Base-by-base conservation (phyloP, 2,888 invertebrate genomes). In the Eudemis profundana region DNA sequence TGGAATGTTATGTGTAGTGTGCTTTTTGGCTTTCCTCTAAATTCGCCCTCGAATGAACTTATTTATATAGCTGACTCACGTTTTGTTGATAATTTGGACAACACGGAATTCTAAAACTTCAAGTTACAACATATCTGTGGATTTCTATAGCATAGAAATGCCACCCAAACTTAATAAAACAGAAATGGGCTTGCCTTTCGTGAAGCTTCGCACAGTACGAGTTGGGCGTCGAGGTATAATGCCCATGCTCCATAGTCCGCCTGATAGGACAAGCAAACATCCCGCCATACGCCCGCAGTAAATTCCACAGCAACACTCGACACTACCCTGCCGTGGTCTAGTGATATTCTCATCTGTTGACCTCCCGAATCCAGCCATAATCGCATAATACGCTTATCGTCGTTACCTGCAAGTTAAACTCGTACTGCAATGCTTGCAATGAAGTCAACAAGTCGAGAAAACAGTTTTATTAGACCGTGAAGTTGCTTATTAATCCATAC, bases 231-330 rank as follows among this genome's bases (percentile, higher is more conserved):
- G 40, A 95, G 68, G 82, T 94, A 95, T 4, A 95, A 78, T 29
- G 92, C 93, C 93, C 94, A 95, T 4, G 92, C 91, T n/a, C 93
- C 95, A 51, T 84, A 86, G 61, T 87, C 86, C 0, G 94, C 93
- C 68, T 94, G 94, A 92, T 95, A 95, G 49, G 95, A 95, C 69
- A 95, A 85, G 70, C 95, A 95, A 15, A 95, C 79, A 77, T 95
- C 95, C 51, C 94, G 93, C 95, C 95, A 95, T 4, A 89, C 90
- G 72, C 86, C 84, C 59, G 78, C 81, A 0, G 70, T 90, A 74
- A 88, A 71, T 38, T 92, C 86, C 0, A 94, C 86, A 0, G 85
- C 81, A 4, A 90, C 78, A 47, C 79, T 86, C 23, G 94, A 89
- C n/a, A 93, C 82, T 17, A 85, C 83, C 59, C 80, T 81, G 40